phyloP scores from a whole-genome alignment of 1,140 invertebrate species.

The Aradophagus sp. region DNA sequence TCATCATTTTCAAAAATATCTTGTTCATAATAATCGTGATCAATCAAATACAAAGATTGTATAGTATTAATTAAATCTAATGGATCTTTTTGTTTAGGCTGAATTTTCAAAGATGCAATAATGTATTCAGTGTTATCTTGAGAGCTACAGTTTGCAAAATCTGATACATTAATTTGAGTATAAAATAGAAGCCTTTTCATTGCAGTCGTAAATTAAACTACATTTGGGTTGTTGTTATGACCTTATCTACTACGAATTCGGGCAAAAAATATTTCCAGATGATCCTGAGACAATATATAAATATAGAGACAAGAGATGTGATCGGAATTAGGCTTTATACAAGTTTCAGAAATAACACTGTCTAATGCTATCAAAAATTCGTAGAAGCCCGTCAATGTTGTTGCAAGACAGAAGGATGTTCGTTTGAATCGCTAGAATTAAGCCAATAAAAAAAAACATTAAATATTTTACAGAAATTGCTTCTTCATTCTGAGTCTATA shows the following conservation, averaged over 20 bases:
- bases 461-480: too few species aligned
- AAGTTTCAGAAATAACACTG: conserved; percentile 33
- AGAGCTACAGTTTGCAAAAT: conserved; percentile 22
- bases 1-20: too few species aligned
- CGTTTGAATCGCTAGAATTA: too few species aligned
- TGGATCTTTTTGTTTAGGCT: too few species aligned
- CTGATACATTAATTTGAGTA: conserved; percentile 5
- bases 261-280: conserved; percentile 4
- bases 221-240: conserved; percentile 68
- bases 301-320: conserved; percentile 13
- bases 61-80: too few species aligned
- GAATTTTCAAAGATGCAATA: too few species aligned
- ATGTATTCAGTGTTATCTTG: conserved; percentile 12
- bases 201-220: conserved; percentile 57
- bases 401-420: neutral
- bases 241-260: conserved; percentile 46
- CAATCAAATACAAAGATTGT: too few species aligned
- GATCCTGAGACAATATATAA: conserved; percentile 48
- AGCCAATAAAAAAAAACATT: too few species aligned
- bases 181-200: conserved; percentile 54
- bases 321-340: neutral
- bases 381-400: conserved; percentile 56
- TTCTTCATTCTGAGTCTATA: too few species aligned
- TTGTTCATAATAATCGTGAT: too few species aligned
- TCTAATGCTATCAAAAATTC: conserved; percentile 46